Evolutionary conservation across 2,888 invertebrate species (phyloP).

Genomic region (Nysson spinosus): DNA sequence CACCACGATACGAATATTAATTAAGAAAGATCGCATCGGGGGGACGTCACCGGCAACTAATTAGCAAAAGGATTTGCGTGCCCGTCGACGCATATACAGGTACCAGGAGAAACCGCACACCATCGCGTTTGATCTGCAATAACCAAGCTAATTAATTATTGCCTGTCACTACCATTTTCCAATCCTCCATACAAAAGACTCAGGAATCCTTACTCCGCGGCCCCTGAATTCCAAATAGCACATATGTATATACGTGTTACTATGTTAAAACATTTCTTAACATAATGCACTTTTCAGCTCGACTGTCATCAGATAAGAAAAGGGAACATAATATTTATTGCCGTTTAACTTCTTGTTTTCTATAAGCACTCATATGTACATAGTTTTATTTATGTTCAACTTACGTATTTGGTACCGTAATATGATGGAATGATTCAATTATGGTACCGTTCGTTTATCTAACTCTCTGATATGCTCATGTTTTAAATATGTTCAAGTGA

Average conservation of each 20-base stretch:
- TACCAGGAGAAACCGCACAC: conserved; percentile 20
- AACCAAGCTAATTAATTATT: conserved; percentile 49
- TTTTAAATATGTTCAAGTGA: no score
- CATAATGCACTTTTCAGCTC: no score
- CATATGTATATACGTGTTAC: background rate
- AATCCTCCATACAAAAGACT: conserved; percentile 5
- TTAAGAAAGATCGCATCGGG: conserved; percentile 63
- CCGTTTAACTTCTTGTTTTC: no score
- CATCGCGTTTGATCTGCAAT: conserved; percentile 28
- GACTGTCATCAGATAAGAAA: no score
- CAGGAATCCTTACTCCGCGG: background rate
- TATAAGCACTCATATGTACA: no score
- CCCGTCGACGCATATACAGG: conserved; percentile 12
- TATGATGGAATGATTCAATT: no score
- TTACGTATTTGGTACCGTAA: no score
- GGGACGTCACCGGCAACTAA: conserved; percentile 51
- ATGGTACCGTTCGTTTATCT: no score
- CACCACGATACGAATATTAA: conserved; percentile 61
- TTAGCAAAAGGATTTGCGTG: conserved; percentile 46
- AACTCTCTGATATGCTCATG: no score
- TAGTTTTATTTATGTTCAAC: no score
- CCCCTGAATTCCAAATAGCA: conserved; percentile 23
- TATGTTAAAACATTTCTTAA: no score
- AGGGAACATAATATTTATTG: no score
- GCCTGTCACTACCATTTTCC: conserved; percentile 32